A percentile compares a stretch with the other conserved stretches of the same genome.
Evolutionary conservation across 1,140 invertebrate species (phyloP).

Genomic region (Drosophila aff.): DNA sequence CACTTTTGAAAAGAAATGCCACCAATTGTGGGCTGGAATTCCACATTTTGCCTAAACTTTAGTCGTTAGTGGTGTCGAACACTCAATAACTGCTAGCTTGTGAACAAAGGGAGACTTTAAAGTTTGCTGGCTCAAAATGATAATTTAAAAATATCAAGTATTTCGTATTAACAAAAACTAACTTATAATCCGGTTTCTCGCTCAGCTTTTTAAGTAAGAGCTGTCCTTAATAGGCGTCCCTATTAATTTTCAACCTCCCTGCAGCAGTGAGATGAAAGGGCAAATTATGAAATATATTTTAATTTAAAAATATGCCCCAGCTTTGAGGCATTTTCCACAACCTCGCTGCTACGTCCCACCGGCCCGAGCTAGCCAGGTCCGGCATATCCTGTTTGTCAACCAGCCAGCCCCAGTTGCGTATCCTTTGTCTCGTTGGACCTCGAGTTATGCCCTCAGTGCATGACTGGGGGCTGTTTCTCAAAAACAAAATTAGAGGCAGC

Average conservation of each 20-base stretch:
- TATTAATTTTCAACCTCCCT: slow-evolving; percentile 1
- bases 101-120: background rate
- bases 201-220: background rate
- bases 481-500: slow-evolving; percentile 74
- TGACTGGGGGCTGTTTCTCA: slow-evolving; percentile 69
- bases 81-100: slow-evolving; percentile 4
- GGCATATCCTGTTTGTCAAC: slow-evolving; percentile 68
- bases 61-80: slow-evolving; percentile 18
- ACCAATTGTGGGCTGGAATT: slow-evolving; percentile 33
- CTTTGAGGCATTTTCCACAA: slow-evolving; percentile 20
- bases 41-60: slow-evolving; percentile 13
- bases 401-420: slow-evolving; percentile 45
- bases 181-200: background rate
- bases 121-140: background rate
- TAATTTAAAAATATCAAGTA: background rate
- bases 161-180: background rate
- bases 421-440: slow-evolving; percentile 38
- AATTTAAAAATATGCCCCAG: slow-evolving; percentile 37
- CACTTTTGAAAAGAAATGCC: slow-evolving; percentile 39
- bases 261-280: slow-evolving; percentile 53
- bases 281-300: slow-evolving; percentile 55
- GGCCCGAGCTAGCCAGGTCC: slow-evolving; percentile 14
- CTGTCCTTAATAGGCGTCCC: slow-evolving; percentile 1
- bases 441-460: slow-evolving; percentile 56
- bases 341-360: slow-evolving; percentile 9